Base-by-base conservation (phyloP, 2,113 vertebrate genomes). In the Myrmecobius fasciatus region DNA sequence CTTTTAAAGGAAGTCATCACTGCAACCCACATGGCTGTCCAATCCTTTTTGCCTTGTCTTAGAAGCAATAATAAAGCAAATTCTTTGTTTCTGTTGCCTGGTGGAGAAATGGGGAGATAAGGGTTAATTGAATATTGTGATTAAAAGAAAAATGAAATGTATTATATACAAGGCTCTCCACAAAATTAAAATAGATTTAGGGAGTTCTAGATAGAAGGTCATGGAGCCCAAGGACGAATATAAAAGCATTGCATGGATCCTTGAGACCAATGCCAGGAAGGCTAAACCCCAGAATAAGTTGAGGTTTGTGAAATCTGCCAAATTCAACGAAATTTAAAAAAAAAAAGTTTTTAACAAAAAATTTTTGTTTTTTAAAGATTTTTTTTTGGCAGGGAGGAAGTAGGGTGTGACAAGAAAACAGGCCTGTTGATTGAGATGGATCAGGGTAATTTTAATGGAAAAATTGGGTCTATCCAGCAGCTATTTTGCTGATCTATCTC, bases 61-160 rank as follows among this genome's bases (percentile, higher is more conserved):
- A 75, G 89, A 91, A 95, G 26, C 54, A 91, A 92, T 92, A 95
- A 92, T 90, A 92, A 26, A 89, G 91, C 91, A 92, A 95, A 93
- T 90, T 3, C 31, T 0, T 94, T 83, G 36, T 17, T n/a, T 25
- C 11, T 92, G 8, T 52, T 51, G 56, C 56, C 4, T 24, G 53
- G 48, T 92, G 47, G 53, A 94, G 92, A 91, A 92, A 47, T 96
- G n/a, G 89, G 52, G 91, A 2, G 67, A 91, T 89, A 60, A 48
- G 60, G 53, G 90, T 94, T 90, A 94, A 93, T 97, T 52, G 91
- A 89, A 96, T 94, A 89, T 67, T 93, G 48, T 92, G 89, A 97
- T 96, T 95, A 95, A 97, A 94, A 96, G 93, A 60, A 31, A 88
- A 46, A 89, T 51, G 49, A 67, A 92, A 60, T 95, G 25, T 94